These are phyloP conservation scores for Cenopis cana DNA, from an alignment of 2,888 invertebrate genomes.

Conservation along the genomic window DNA sequence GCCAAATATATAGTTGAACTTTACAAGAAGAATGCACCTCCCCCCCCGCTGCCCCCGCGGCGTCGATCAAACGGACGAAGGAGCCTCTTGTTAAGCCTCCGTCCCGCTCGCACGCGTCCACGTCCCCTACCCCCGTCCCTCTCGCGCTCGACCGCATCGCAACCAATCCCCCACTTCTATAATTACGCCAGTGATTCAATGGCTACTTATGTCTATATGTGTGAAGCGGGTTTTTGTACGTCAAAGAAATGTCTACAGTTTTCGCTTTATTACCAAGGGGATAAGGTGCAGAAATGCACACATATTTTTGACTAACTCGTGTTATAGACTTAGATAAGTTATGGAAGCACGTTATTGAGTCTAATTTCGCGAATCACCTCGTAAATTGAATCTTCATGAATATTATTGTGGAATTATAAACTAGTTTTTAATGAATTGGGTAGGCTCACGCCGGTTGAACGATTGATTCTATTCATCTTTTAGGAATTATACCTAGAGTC, in stretches of 20 bases:
- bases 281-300: not conserved
- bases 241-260: not conserved
- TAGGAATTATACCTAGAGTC: not conserved
- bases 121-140: conserved; percentile 62
- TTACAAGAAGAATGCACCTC: conserved; percentile 83
- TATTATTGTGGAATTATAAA: conserved; percentile 24
- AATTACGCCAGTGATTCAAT: conserved; percentile 85
- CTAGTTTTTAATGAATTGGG: conserved; percentile 1
- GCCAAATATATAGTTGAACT: conserved; percentile 84
- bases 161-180: conserved; percentile 86
- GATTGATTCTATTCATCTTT: conserved; percentile 4
- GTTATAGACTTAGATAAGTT: conserved; percentile 66
- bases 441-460: conserved; percentile 8
- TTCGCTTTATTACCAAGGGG: not conserved
- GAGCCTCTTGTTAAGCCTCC: conserved; percentile 81
- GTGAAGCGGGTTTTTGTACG: conserved; percentile 63
- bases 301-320: conserved; percentile 50
- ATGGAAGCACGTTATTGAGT: conserved; percentile 61
- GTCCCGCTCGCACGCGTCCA: conserved; percentile 67
- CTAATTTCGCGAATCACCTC: conserved; percentile 36
- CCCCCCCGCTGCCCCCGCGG: conserved; percentile 82
- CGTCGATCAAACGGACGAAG: conserved; percentile 82
- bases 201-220: conserved; percentile 82
- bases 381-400: conserved; percentile 51
- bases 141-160: conserved; percentile 77